Evolutionary conservation across 2,113 vertebrate species (phyloP), one percentile per base, ranked within the genome.

Genomic region (Potamarius usumacintae): DNA sequence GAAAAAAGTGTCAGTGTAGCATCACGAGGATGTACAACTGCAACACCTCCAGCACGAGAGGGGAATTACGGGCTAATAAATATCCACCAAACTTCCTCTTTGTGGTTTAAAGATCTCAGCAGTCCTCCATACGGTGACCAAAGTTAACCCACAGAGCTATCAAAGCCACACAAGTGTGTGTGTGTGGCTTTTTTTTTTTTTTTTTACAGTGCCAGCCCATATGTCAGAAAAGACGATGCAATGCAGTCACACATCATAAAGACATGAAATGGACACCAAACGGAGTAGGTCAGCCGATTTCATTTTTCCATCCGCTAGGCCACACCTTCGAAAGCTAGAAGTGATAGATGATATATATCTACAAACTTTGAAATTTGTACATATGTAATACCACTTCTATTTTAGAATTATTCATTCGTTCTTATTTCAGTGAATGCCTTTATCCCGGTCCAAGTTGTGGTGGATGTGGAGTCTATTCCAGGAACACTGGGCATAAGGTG

Each of bases 41-140:
- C 42, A 72, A 57, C 55, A 86, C 79, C 79, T 81, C 50, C 60
- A 57, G 60, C 84, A 82, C n/a, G 67, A 86, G 80, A 9, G 30
- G 50, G 79, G 78, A 8, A 82, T 81, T 62, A 82, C 2, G 4
- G 79, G 79, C 79, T 76, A 81, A 67, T 89, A 82, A 89, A 89
- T 77, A 82, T 22, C 53, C 48, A 42, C 63, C 48, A 9, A 62
- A 10, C 80, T 85, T 81, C 83, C 87, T 85, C 2, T 69, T 22
- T 12, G 77, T 9, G 69, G 83, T 12, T 89, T 83, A 82, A 82
- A 82, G 78, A 77, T 80, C 58, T 77, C 63, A 17, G 5, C 84
- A 52, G 55, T 81, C 5, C 57, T 82, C 79, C 10, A 20, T 48
- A 25, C 50, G 5, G 2, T 30, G 71, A 34, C 63, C 62, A 74